These are phyloP conservation scores for Biston betularia DNA, from an alignment of 2,888 invertebrate genomes.

Conservation along the genomic window DNA sequence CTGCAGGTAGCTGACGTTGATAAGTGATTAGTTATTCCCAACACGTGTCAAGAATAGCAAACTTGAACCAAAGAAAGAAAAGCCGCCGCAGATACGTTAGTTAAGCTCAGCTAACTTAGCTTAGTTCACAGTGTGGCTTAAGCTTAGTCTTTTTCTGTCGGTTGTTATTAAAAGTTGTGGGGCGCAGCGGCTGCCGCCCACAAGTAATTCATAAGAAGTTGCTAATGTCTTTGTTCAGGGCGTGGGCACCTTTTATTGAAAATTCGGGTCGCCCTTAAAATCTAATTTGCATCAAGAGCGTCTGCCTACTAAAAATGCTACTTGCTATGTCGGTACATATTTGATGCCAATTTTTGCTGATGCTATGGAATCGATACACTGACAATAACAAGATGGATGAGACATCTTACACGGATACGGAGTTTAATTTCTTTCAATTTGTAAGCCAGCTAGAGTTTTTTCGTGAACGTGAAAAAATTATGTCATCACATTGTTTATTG, in stretches of 20 bases:
- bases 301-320: constrained; percentile 42
- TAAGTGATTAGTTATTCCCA: too few species aligned
- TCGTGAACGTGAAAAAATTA: too few species aligned
- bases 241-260: constrained; percentile 58
- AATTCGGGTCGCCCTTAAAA: constrained; percentile 52
- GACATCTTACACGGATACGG: constrained; percentile 1
- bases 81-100: too few species aligned
- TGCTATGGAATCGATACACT: constrained; percentile 24
- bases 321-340: constrained; percentile 16
- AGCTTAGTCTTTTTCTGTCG: constrained; percentile 17
- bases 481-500: background rate
- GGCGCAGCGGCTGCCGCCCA: constrained; percentile 34
- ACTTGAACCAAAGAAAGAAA: too few species aligned
- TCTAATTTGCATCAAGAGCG: constrained; percentile 59
- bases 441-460: background rate
- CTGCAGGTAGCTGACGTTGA: too few species aligned
- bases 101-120: too few species aligned
- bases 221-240: constrained; percentile 53
- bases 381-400: constrained; percentile 17
- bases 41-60: too few species aligned
- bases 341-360: constrained; percentile 18
- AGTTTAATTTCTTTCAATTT: background rate
- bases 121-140: too few species aligned
- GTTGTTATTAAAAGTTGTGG: constrained; percentile 49
- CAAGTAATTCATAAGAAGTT: constrained; percentile 60